phyloP scores from a whole-genome alignment of 2,797 vertebrate species.

The Sebastes vulpes region DNA sequence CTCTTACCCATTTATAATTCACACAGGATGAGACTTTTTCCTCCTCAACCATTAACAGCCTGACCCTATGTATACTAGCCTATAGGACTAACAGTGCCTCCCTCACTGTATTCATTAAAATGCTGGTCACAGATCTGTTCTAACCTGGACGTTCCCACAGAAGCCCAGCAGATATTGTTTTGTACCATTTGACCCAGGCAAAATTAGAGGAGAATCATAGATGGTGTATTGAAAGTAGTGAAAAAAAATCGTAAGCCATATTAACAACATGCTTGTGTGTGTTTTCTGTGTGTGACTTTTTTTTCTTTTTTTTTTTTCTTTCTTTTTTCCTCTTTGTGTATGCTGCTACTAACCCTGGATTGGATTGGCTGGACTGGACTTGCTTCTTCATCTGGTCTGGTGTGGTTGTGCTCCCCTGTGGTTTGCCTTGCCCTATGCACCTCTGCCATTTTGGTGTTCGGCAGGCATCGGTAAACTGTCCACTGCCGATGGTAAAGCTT shows the following conservation, averaged over 20 bases:
- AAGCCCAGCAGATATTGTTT: not conserved
- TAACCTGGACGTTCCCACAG: not conserved
- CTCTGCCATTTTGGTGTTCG: conserved; percentile 84
- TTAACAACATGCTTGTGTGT: conserved; percentile 83
- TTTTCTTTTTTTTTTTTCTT: not conserved
- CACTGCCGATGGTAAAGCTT: conserved; percentile 99
- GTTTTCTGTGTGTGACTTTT: conserved; percentile 62
- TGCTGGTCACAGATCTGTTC: conserved; percentile 13
- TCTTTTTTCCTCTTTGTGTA: conserved; percentile 49
- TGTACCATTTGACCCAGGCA: conserved; percentile 8
- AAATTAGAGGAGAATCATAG: conserved; percentile 18
- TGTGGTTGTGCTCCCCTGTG: conserved; percentile 86
- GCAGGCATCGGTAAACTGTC: conserved; percentile 99
- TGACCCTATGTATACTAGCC: not conserved
- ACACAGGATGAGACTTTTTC: conserved; percentile 37
- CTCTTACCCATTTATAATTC: conserved; percentile 68
- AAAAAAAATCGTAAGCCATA: conserved; percentile 45
- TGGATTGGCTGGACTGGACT: conserved; percentile 85
- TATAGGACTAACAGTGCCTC: not conserved
- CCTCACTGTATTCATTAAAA: conserved; percentile 10
- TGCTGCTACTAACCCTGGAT: conserved; percentile 84
- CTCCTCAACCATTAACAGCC: conserved; percentile 33
- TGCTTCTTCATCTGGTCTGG: conserved; percentile 82
- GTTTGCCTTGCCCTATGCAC: conserved; percentile 85
- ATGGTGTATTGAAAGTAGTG: conserved; percentile 53